Evolutionary conservation across 2,797 vertebrate species (phyloP), one percentile per base, ranked within the genome.

Genomic region (Morus bassanus): DNA sequence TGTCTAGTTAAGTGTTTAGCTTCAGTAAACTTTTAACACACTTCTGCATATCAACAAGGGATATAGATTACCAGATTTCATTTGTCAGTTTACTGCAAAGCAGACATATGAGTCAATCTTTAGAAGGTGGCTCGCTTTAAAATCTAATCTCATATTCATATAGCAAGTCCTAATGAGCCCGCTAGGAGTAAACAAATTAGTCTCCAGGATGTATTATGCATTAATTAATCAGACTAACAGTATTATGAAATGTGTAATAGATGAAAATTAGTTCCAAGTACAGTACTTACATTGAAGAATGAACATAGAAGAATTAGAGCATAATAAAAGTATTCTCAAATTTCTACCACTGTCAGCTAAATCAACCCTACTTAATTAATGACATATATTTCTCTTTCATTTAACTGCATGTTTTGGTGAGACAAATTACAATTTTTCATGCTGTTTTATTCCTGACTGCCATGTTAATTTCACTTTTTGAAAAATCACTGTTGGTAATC

Each of bases 201-300:
- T 98, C 96, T 98, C 96, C 79, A 95, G 96, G 95, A 98, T 96
- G 84, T 97, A 98, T 97, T 98, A 97, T 97, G 96, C 97, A 98
- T 98, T 98, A 98, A 98, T 98, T 98, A 98, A 98, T 98, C 98
- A 98, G 96, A 97, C 97, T 98, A 98, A 98, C 98, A 98, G 97
- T 96, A 98, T 96, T 97, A 97, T 97, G 97, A 98, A 97, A 98
- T 97, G 96, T 97, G 95, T 95, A 97, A 97, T 97, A 98, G 96
- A 98, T 97, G 97, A 98, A 98, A 98, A 98, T 98, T 97, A 97
- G 95, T 97, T 97, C 95, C 83, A 97, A 96, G 91, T 91, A 96
- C 93, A 97, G 97, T 96, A 91, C 65, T 96, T 95, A 94, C 91
- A 94, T 80, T 94, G 76, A 97, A 95, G 96, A 96, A 96, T 82